Evolutionary conservation across 2,888 invertebrate genomes (phyloP).

Genomic region (Lochmaea crataegi): DNA sequence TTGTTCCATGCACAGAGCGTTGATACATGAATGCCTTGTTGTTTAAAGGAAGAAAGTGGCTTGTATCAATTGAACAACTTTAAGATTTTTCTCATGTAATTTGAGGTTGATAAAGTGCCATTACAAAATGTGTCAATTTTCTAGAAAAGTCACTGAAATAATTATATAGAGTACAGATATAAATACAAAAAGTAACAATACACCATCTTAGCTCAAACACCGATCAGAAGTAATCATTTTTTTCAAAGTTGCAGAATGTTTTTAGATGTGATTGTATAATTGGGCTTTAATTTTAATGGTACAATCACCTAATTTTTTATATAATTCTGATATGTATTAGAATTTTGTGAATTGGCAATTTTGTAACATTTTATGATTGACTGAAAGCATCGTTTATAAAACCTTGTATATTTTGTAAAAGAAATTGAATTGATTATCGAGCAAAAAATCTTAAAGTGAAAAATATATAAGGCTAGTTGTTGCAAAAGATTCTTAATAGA

Average conservation of each 20-base stretch:
- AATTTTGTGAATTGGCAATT: no score
- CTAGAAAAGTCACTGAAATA: background rate
- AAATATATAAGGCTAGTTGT: background rate
- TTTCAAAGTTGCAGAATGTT: no score
- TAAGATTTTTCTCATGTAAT: background rate
- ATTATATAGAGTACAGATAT: no score
- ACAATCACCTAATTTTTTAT: no score
- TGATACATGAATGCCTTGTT: background rate
- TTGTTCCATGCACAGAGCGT: background rate
- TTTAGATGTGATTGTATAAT: no score
- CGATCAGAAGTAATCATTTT: no score
- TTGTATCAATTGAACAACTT: background rate
- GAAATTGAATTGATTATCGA: background rate
- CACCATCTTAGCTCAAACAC: no score
- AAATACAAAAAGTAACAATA: no score
- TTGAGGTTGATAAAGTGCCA: conserved; percentile 4
- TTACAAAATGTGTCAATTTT: background rate
- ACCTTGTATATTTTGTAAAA: background rate
- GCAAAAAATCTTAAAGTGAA: conserved; percentile 6
- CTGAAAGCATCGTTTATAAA: background rate
- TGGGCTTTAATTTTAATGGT: no score
- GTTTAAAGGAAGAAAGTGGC: background rate
- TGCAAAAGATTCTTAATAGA: background rate
- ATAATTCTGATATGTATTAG: no score
- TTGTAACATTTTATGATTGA: no score